Percentiles rank a stretch among this genome's conserved stretches.
Evolutionary conservation across 2,888 invertebrate species (phyloP).

Genomic region (Loripinus fragilis): DNA sequence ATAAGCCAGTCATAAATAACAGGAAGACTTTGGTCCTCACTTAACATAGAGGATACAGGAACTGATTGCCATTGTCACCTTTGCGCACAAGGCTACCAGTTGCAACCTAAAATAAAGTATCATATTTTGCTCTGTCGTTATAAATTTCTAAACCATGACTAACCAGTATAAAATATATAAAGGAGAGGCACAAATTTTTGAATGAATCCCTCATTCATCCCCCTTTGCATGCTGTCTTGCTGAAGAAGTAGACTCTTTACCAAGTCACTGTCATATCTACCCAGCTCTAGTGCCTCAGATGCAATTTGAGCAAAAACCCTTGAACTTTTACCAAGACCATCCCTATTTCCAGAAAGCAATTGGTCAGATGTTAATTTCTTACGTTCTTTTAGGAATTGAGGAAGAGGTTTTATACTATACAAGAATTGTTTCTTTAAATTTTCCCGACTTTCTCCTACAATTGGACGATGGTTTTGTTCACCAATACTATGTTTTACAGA

Average conservation of each 20-base stretch:
- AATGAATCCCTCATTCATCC: conserved; percentile 35
- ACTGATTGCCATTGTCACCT: conserved; percentile 24
- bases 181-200: conserved; percentile 23
- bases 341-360: conserved; percentile 20
- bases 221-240: conserved; percentile 16
- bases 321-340: conserved; percentile 21
- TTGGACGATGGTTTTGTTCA: background rate
- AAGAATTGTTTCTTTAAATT: conserved; percentile 4
- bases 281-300: conserved; percentile 24
- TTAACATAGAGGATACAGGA: conserved; percentile 38
- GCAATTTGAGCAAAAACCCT: conserved; percentile 23
- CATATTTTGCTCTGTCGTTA: conserved; percentile 29
- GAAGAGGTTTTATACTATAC: conserved; percentile 16
- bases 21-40: conserved; percentile 30
- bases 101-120: conserved; percentile 37
- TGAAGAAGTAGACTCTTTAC: conserved; percentile 14
- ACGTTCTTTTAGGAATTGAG: conserved; percentile 15
- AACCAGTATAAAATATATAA: conserved; percentile 37
- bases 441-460: background rate
- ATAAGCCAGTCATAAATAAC: conserved; percentile 24
- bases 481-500: conserved; percentile 15
- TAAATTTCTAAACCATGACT: conserved; percentile 23
- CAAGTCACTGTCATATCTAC: conserved; percentile 17
- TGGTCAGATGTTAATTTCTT: background rate
- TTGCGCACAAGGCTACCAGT: conserved; percentile 33